Evolutionary conservation across 2,888 invertebrate species (phyloP).

Genomic region (Zonitis immaculata): DNA sequence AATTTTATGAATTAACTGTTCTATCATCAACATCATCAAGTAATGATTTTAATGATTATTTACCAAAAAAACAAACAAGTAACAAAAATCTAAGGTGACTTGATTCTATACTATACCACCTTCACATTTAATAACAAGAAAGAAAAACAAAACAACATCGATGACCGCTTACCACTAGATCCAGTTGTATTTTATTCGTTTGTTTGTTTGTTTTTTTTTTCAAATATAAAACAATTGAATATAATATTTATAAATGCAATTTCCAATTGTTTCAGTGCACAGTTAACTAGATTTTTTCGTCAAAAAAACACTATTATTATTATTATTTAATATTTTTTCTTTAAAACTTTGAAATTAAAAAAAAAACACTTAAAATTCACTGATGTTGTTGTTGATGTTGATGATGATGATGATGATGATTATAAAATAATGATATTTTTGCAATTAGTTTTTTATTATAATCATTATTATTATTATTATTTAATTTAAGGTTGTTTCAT

Average conservation of each 20-base stretch:
- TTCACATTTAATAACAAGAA: not conserved
- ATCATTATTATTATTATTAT: not conserved
- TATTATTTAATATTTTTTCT: too few species aligned
- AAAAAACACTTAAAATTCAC: not conserved
- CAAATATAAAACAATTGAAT: not conserved
- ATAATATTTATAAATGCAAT: not conserved
- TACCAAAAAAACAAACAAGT: too few species aligned
- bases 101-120: not conserved
- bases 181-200: not conserved
- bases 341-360: not conserved
- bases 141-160: not conserved
- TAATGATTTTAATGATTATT: too few species aligned
- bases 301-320: not conserved
- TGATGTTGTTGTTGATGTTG: not conserved
- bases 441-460: slow-evolving; percentile 2
- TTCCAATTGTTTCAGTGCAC: not conserved
- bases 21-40: not conserved
- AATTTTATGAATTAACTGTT: not conserved
- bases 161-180: not conserved
- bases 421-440: not conserved
- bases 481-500: slow-evolving; percentile 4
- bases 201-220: not conserved
- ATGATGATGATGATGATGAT: not conserved
- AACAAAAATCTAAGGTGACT: not conserved
- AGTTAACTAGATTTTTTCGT: not conserved